Percentiles rank a stretch among this genome's conserved stretches.
phyloP scores from a whole-genome alignment of 2,113 vertebrate genomes.

The Accipiter virgatus region DNA sequence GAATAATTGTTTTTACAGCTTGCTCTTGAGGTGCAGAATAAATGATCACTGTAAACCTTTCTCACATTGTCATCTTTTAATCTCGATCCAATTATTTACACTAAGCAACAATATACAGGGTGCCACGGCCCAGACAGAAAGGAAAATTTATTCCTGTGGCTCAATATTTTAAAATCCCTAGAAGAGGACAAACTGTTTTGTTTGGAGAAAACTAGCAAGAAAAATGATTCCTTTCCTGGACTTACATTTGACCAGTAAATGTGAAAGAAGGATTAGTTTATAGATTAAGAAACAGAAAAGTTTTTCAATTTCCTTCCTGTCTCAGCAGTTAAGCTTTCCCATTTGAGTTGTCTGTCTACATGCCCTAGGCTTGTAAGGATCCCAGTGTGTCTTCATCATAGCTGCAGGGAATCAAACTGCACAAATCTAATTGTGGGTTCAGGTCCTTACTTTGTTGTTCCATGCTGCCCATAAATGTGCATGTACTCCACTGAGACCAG shows the following conservation, averaged over 20 bases:
- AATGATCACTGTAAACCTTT: constrained; percentile 17
- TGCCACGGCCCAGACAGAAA: not conserved
- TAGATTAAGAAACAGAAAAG: not conserved
- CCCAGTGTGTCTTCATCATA: not conserved
- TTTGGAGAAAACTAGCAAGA: constrained; percentile 24
- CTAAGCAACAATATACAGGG: not conserved
- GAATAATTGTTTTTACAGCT: constrained; percentile 28
- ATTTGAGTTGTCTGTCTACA: not conserved
- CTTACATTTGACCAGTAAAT: constrained; percentile 17
- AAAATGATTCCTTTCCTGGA: not conserved
- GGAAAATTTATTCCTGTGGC: not conserved
- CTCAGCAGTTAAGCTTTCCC: not conserved
- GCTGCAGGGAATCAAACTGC: not conserved
- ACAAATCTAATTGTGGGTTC: not conserved
- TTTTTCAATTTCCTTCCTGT: constrained; percentile 11
- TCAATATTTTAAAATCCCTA: constrained; percentile 1
- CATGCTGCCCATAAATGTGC: not conserved
- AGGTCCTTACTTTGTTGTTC: not conserved
- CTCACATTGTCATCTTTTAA: constrained; percentile 39
- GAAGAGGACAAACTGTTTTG: not conserved
- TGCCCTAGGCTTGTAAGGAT: not conserved
- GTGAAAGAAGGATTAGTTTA: constrained; percentile 25
- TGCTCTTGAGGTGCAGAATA: constrained; percentile 39
- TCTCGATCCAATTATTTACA: constrained; percentile 47
- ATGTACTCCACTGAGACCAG: not conserved